Base-by-base conservation (phyloP, 2,113 vertebrate genomes). In the Tragelaphus buxtoni region DNA sequence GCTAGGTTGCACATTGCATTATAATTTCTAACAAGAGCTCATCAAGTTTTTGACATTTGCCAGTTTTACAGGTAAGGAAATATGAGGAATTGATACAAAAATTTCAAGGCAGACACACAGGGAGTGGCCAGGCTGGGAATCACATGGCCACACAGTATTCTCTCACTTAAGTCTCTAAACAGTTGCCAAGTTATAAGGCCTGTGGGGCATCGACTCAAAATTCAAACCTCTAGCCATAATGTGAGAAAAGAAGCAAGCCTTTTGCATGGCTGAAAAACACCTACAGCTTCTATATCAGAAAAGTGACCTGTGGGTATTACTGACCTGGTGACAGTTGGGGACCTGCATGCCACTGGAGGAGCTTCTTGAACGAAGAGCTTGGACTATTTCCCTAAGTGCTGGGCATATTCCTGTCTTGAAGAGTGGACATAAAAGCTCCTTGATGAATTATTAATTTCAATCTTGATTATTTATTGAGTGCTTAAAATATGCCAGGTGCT, bases 371-470 rank as follows among this genome's bases (percentile, higher is more conserved):
- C 11, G 88, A 89, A 88, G 53, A 76, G n/a, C 60, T 87, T 39
- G 83, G 61, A 69, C 35, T 28, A 72, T 86, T 92, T 96, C 51
- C 83, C 69, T 94, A 92, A 96, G 97, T 80, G 90, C 94, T 60
- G 39, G 45, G 39, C 47, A 49, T 45, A 72, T 18, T 93, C 74
- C 14, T 81, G 20, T 92, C 81, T 80, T 74, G 58, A 76, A 88
- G 84, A 96, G 88, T 85, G 81, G 94, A 45, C 81, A 85, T 97
- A 97, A 98, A 95, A 96, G 97, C 94, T 88, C 84, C 88, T 96
- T 28, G 30, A 93, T 97, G 51, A 97, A 98, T 97, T 97, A 97
- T 96, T 97, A 97, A 98, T 97, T 97, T 92, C 83, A 85, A 65
- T 95, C 74, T 96, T 96, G 98, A 90, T 97, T 96, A 97, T 95